Base-by-base conservation (phyloP, 2,888 invertebrate species). In the Yponomeuta plumbellus region DNA sequence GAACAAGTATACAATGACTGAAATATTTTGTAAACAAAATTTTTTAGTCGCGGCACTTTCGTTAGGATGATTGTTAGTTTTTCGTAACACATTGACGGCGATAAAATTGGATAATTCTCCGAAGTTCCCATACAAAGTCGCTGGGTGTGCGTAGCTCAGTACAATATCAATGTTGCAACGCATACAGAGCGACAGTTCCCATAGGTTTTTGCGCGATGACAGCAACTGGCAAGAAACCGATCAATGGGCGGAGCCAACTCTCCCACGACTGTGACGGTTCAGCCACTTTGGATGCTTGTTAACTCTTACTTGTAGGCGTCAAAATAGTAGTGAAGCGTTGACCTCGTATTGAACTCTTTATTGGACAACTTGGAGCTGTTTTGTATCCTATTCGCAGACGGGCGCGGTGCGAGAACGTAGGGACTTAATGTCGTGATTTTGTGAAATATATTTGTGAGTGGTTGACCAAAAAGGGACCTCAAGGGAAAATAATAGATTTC, bases 151-250 rank as follows among this genome's bases (percentile, higher is more conserved):
- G 34, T 57, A 57, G 11, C 26, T 65, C n/a, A 26, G 58, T 57
- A 20, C 56, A 65, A 40, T 65, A 57, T 40, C 57, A 34, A 20
- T 65, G 56, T 65, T 57, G 65, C 63, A 63, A 62, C 21, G 40
- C 39, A 22, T 20, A 62, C 39, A 62, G 21, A 63, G 63, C 13
- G 44, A 13, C 52, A 52, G 64, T 65, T 65, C 58, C 57, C 65
- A 57, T 11, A 1, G 56, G 11, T 56, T 57, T 65, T 57, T 56
- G 17, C 52, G 10, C 56, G n/a, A 23, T 57, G n/a, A 34, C 40
- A 22, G 65, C 34, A 58, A 65, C 23, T 11, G 56, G 65, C 20
- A 58, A 65, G 40, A 63, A 59, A 17, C n/a, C 17, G 62, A 62
- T 34, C 39, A 17, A 39, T 62, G 39, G 44, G 44, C 34, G 34